phyloP scores from a whole-genome alignment of 2,113 vertebrate species.

The Varanus salvator region DNA sequence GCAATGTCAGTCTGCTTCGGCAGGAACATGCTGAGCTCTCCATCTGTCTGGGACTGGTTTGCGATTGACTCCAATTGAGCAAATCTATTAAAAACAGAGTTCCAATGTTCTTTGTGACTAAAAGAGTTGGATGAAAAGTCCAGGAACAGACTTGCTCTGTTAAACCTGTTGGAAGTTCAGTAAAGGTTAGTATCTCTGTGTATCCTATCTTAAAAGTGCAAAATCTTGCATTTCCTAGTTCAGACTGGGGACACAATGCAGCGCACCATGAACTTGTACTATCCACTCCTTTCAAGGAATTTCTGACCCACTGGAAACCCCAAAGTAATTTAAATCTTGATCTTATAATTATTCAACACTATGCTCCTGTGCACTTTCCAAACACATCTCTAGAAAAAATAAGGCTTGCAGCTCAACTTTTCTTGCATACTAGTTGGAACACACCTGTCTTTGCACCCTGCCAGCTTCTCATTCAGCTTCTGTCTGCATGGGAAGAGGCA shows the following conservation, averaged over 20 bases:
- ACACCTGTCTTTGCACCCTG: not conserved
- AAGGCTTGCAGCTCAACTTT: not conserved
- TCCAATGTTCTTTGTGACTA: not conserved
- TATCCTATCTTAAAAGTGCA: constrained; percentile 5
- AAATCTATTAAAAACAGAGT: constrained; percentile 8
- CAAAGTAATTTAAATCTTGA: not conserved
- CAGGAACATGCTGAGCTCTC: not conserved
- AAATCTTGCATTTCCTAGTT: not conserved
- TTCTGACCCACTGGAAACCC: constrained; percentile 4
- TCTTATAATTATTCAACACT: not conserved
- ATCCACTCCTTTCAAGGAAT: not conserved
- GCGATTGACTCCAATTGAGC: not conserved
- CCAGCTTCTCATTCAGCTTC: not conserved
- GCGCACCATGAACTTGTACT: not conserved
- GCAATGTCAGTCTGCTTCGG: too few relatives aligned
- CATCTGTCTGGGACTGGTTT: not conserved
- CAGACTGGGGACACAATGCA: not conserved
- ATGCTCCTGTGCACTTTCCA: not conserved
- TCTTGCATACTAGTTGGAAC: not conserved
- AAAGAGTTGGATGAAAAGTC: not conserved
- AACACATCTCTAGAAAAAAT: not conserved
- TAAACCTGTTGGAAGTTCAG: not conserved
- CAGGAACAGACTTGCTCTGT: not conserved
- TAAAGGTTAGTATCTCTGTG: not conserved
- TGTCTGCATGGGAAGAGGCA: not conserved